Conservation (phyloP, 2,888 invertebrate species). For the Dicyrtomina minuta region DNA sequence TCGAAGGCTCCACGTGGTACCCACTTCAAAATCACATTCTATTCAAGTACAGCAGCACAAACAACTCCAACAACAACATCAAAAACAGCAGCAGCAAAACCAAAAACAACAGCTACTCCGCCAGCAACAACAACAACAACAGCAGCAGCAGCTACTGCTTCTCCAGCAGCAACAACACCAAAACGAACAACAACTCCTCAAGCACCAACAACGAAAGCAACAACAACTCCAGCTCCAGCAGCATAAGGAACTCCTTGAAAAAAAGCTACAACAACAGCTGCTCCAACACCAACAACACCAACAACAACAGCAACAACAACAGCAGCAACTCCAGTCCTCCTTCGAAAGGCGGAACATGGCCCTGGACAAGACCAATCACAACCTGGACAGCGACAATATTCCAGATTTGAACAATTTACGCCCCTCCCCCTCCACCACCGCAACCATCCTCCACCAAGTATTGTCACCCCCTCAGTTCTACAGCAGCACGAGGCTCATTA, state of each 20-base stretch:
- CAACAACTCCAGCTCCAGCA: neutral
- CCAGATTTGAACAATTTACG: too few species aligned
- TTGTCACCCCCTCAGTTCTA: too few species aligned
- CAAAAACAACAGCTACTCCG: too few species aligned
- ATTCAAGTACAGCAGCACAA: constrained; percentile 10
- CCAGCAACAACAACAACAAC: too few species aligned
- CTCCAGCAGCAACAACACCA: constrained; percentile 11
- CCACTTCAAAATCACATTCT: neutral
- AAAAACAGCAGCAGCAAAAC: neutral
- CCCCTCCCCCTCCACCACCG: too few species aligned
- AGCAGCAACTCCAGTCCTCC: neutral
- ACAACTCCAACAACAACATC: neutral
- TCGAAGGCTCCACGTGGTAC: neutral
- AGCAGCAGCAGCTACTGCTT: neutral
- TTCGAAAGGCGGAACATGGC: too few species aligned
- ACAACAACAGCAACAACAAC: neutral
- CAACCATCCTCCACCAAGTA: too few species aligned
- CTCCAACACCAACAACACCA: neutral
- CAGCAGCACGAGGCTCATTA: too few species aligned
- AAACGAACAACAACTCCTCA: neutral
- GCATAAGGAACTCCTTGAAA: neutral
- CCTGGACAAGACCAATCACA: too few species aligned
- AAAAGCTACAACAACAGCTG: neutral
- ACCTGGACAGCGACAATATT: too few species aligned
- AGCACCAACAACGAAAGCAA: neutral